Conservation (phyloP, 2,888 invertebrate species). For the Heliconius hortense region DNA sequence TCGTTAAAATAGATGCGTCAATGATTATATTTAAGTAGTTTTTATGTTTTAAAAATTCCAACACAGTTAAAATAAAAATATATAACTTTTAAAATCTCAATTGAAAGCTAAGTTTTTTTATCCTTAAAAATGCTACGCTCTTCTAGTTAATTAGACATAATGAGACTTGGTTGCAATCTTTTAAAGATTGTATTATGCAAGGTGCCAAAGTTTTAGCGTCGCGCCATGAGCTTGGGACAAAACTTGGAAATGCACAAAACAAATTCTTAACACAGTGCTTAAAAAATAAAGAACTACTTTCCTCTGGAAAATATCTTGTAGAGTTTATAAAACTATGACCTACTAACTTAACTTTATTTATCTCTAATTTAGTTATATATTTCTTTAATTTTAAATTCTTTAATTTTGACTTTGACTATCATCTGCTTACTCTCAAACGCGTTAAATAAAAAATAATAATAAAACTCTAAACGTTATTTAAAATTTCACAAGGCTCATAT, state of each 20-base stretch:
- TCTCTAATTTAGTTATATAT: neutral
- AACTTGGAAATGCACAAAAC: constrained; percentile 47
- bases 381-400: neutral
- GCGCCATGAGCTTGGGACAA: constrained; percentile 61
- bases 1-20: neutral
- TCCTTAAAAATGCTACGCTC: neutral
- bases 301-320: constrained; percentile 6
- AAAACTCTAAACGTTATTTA: constrained; percentile 15
- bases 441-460: neutral
- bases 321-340: too few species aligned
- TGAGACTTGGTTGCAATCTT: constrained; percentile 23
- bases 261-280: constrained; percentile 22
- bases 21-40: neutral
- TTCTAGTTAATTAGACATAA: constrained; percentile 27
- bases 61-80: neutral
- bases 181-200: constrained; percentile 61
- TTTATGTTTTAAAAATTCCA: neutral
- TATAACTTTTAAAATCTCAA: constrained; percentile 9
- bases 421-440: neutral
- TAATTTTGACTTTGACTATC: neutral
- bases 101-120: constrained; percentile 17
- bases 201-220: constrained; percentile 70
- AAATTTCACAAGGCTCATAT: constrained; percentile 15
- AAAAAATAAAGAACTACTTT: constrained; percentile 16
- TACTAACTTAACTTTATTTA: too few species aligned